Percentiles rank a stretch among this genome's conserved stretches.
Evolutionary conservation across 2,113 vertebrate genomes (phyloP).

Genomic region (Rhinoderma darwinii): DNA sequence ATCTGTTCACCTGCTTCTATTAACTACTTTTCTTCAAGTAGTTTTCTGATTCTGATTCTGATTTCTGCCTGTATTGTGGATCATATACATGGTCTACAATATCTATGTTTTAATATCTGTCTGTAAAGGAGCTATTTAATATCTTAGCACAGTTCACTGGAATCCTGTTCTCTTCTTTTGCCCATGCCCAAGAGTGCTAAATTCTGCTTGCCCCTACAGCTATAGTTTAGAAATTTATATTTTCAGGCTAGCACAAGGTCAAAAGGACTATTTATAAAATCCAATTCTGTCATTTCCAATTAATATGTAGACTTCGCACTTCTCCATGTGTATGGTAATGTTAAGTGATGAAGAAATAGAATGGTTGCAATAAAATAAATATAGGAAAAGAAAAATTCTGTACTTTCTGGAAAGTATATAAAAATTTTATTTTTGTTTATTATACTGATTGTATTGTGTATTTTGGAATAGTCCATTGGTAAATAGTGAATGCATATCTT

Average conservation of each 20-base stretch:
- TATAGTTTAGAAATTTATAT: neutral
- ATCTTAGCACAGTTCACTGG: neutral
- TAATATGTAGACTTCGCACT: slow-evolving; percentile 1
- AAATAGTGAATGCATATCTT: slow-evolving; percentile 15
- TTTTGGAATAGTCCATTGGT: neutral
- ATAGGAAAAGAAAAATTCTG: neutral
- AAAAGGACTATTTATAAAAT: neutral
- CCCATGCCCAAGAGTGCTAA: neutral
- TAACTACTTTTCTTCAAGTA: too few relatives aligned
- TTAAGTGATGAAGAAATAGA: neutral
- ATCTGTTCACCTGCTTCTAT: too few relatives aligned
- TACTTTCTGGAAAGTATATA: neutral
- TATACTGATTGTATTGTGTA: neutral
- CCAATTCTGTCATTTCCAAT: neutral
- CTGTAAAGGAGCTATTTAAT: neutral
- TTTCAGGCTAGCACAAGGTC: neutral
- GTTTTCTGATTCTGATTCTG: too few relatives aligned
- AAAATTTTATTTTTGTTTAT: neutral
- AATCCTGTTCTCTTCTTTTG: neutral
- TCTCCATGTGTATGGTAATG: neutral
- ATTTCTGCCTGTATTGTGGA: neutral
- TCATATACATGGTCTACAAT: neutral
- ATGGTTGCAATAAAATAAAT: neutral
- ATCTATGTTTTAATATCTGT: too few relatives aligned
- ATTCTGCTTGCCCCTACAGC: neutral